Conservation (phyloP, 2,797 vertebrate genomes). For the Jordanella pulchra region DNA sequence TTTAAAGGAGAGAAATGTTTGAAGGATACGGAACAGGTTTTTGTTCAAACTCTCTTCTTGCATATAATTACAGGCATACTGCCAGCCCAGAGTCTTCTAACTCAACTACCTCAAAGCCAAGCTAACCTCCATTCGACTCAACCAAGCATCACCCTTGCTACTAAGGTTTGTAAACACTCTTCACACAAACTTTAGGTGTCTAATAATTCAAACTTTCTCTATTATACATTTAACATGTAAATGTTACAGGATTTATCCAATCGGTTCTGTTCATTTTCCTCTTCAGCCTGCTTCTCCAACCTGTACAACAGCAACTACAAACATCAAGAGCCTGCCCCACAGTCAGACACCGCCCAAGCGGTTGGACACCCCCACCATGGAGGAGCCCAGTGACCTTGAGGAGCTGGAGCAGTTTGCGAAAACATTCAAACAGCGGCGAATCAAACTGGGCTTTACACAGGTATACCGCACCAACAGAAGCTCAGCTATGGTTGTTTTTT, state of each 20-base stretch:
- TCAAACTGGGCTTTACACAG: conserved; percentile 99
- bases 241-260: background rate
- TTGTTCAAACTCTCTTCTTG: background rate
- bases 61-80: conserved; percentile 84
- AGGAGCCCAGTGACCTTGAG: conserved; percentile 99
- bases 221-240: too few relatives aligned
- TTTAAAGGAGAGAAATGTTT: background rate
- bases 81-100: conserved; percentile 97
- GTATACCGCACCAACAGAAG: conserved; percentile 64
- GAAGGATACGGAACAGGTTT: background rate
- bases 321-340: conserved; percentile 91
- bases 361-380: conserved; percentile 94
- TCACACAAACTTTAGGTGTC: background rate
- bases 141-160: conserved; percentile 96
- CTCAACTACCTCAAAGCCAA: conserved; percentile 99
- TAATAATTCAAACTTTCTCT: background rate
- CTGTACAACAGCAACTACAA: conserved; percentile 95
- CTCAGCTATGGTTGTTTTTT: background rate
- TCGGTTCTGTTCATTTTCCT: conserved; percentile 14
- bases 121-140: conserved; percentile 99
- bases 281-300: conserved; percentile 95
- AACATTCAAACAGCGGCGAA: conserved; percentile 99
- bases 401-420: conserved; percentile 99
- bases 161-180: conserved; percentile 86
- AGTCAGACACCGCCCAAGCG: conserved; percentile 98